Base-by-base conservation (phyloP, 2,797 vertebrate genomes). In the Parauchenoglanis punctatus region DNA sequence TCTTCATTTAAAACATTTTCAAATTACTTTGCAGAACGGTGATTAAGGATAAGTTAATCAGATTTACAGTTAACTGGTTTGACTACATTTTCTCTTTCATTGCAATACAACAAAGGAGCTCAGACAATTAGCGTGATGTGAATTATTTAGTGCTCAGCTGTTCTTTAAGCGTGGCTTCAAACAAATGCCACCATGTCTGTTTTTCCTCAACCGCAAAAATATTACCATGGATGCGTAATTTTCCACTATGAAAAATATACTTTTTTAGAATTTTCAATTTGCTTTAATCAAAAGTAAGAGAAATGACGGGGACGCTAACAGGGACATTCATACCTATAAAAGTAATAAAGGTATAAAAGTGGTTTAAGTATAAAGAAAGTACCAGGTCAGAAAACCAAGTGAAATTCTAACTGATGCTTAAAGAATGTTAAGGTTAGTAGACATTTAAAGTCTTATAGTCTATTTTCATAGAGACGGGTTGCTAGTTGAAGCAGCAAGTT, bases 71-170 rank as follows among this genome's bases (percentile, higher is more conserved):
- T 15, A 49, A 82, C 81, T 25, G 25, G 7, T 65, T 65, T 49
- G 67, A 65, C 23, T 46, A 59, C 63, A 72, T 56, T 44, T 76
- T 44, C 59, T 83, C 59, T 85, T 68, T 73, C 46, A 88, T 84
- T 84, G 88, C 85, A 89, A 91, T 86, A 87, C 5, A 87, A 87
- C 78, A 85, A 76, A 86, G 87, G 68, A 83, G 81, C 86, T 81
- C 75, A 81, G 65, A 88, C 89, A 91, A 92, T 91, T 90, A 90
- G 85, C 67, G 86, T 58, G 59, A 84, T 84, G 77, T 87, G 52
- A 92, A 81, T 81, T 63, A 81, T 81, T 63, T 46, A 63, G 80
- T 17, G 58, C 13, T 81, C 80, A 46, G 80, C 40, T 28, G 56
- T 61, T 81, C 18, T 78, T 56, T 40, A 25, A 61, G 35, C n/a